Evolutionary conservation across 1,140 invertebrate species (phyloP).

Genomic region (Hyposmocoma kahamanoa): DNA sequence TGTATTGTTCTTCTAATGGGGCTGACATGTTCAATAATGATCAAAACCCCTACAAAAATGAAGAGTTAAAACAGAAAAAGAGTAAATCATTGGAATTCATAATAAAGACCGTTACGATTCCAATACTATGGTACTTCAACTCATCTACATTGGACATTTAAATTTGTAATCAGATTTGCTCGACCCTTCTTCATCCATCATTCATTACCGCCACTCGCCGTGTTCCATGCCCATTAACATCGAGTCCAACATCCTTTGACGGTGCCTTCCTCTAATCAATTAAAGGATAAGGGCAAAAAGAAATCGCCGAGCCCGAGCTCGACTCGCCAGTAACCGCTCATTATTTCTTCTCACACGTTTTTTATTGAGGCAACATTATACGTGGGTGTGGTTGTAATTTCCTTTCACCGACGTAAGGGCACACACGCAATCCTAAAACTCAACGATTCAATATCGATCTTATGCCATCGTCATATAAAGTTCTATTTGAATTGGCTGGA

Average conservation of each 20-base stretch:
- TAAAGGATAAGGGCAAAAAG: conserved; percentile 58
- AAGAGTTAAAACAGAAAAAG: too few species aligned
- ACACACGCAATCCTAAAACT: conserved; percentile 57
- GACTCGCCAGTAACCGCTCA: conserved; percentile 69
- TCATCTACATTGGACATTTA: conserved; percentile 57
- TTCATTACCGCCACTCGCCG: conserved; percentile 29
- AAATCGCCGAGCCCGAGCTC: conserved; percentile 48
- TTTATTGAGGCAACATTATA: conserved; percentile 73
- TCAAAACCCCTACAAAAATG: too few species aligned
- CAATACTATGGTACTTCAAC: too few species aligned
- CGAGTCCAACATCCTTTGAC: conserved; percentile 28
- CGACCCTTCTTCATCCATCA: conserved; percentile 51
- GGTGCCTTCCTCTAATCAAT: conserved; percentile 55
- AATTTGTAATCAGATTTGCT: conserved; percentile 60
- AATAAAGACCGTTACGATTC: too few species aligned
- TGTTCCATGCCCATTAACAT: conserved; percentile 20
- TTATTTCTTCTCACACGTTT: conserved; percentile 72
- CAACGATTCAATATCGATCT: conserved; percentile 26
- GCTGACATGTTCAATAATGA: too few species aligned
- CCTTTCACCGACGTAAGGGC: conserved; percentile 72
- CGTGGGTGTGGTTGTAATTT: conserved; percentile 74
- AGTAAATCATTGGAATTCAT: too few species aligned
- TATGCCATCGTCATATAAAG: conserved; percentile 11
- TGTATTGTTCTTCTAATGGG: too few species aligned
- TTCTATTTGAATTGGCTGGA: conserved; percentile 17